phyloP scores from a whole-genome alignment of 2,797 vertebrate species.

The Leucoraja ocellata region DNA sequence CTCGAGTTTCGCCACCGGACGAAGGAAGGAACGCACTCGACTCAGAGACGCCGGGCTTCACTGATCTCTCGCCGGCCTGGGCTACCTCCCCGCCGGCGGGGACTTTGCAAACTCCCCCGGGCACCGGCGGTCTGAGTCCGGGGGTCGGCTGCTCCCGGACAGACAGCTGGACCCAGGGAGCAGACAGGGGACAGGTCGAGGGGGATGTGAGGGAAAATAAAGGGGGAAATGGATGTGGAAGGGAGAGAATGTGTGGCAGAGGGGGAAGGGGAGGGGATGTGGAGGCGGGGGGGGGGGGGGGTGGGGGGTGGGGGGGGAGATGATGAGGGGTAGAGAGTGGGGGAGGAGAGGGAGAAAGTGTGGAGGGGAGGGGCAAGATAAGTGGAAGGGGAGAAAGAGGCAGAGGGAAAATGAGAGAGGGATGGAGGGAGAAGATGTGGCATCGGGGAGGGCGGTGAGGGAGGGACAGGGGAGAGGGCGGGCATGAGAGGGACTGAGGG shows the following conservation, averaged over 20 bases:
- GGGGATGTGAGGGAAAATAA: neutral
- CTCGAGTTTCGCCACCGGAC: constrained; percentile 60
- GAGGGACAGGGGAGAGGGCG: too few relatives aligned
- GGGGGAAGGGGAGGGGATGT: too few relatives aligned
- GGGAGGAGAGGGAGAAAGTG: neutral
- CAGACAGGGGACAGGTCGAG: neutral
- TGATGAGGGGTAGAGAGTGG: neutral
- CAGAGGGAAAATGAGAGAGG: neutral
- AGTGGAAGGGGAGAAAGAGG: neutral
- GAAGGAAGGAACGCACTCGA: neutral
- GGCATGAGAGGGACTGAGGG: too few relatives aligned
- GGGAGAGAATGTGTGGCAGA: neutral
- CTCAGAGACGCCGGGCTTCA: too few relatives aligned
- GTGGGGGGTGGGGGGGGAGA: neutral
- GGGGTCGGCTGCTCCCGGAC: too few relatives aligned
- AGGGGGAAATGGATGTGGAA: neutral
- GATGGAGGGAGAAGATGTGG: neutral
- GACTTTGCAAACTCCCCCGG: too few relatives aligned
- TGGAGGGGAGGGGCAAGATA: neutral
- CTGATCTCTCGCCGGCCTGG: too few relatives aligned
- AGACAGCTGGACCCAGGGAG: too few relatives aligned
- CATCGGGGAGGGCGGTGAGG: too few relatives aligned
- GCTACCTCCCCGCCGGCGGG: too few relatives aligned
- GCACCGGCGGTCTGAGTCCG: too few relatives aligned
- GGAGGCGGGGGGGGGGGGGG: neutral